These are phyloP conservation scores for Platypus cylindrus DNA, from an alignment of 2,888 invertebrate species.

Conservation along the genomic window DNA sequence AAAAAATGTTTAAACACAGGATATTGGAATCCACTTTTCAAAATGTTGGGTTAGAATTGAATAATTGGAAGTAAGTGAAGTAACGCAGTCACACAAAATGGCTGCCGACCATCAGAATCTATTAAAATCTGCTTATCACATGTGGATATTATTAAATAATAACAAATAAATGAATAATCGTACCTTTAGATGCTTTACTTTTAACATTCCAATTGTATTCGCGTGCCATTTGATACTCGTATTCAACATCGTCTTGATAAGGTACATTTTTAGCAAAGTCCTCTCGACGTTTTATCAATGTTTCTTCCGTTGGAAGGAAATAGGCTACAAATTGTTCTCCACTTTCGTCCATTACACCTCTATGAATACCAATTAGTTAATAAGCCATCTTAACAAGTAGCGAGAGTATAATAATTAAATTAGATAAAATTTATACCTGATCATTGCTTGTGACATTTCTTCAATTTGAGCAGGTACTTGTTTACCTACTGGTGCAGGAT, in stretches of 20 bases:
- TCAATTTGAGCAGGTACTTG: slow-evolving; percentile 81
- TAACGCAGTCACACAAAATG: too few relatives aligned
- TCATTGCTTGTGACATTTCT: slow-evolving; percentile 99
- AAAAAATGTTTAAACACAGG: too few relatives aligned
- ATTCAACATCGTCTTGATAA: slow-evolving; percentile 82
- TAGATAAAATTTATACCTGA: slow-evolving; percentile 50
- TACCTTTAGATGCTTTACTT: slow-evolving; percentile 64
- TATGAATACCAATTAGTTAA: slow-evolving; percentile 35
- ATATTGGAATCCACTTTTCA: too few relatives aligned
- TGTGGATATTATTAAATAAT: background rate
- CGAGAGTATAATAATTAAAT: slow-evolving; percentile 2
- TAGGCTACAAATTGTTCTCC: slow-evolving; percentile 99
- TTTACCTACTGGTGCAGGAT: slow-evolving; percentile 86
- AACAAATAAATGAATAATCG: too few relatives aligned
- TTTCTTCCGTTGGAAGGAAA: slow-evolving; percentile 90
- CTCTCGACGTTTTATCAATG: slow-evolving; percentile 73
- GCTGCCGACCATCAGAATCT: too few relatives aligned
- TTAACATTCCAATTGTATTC: slow-evolving; percentile 99
- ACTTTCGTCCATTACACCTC: slow-evolving; percentile 98
- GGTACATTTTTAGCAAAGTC: slow-evolving; percentile 65
- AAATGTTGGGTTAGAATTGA: too few relatives aligned
- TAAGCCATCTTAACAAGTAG: too few relatives aligned
- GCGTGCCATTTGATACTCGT: slow-evolving; percentile 93
- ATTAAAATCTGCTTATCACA: background rate
- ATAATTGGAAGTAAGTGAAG: background rate